phyloP scores from a whole-genome alignment of 2,113 vertebrate species.

The Erythrolamprus reginae region DNA sequence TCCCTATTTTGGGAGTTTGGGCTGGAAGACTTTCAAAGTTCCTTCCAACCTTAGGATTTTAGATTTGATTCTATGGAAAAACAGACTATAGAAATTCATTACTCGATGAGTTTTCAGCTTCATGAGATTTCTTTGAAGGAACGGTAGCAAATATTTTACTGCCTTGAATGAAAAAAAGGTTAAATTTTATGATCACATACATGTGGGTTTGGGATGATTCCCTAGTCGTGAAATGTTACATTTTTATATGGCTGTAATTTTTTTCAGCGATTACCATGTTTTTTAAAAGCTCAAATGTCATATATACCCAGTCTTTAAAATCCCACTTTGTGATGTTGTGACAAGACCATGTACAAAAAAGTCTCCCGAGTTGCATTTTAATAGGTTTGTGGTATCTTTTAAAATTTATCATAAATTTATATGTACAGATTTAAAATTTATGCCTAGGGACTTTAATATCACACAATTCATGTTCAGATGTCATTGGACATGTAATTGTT shows the following conservation, averaged over 20 bases:
- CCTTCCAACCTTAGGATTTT: neutral
- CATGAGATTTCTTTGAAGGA: slow-evolving; percentile 31
- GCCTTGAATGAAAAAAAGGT: slow-evolving; percentile 45
- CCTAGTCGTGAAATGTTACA: slow-evolving; percentile 38
- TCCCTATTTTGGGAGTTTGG: neutral
- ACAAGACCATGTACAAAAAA: slow-evolving; percentile 58
- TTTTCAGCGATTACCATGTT: slow-evolving; percentile 60
- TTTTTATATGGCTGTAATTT: slow-evolving; percentile 61
- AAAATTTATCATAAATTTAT: slow-evolving; percentile 73
- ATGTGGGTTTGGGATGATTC: slow-evolving; percentile 41
- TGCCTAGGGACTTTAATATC: slow-evolving; percentile 66
- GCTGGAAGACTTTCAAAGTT: neutral
- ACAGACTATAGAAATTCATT: neutral
- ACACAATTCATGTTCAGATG: slow-evolving; percentile 68
- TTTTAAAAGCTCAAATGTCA: slow-evolving; percentile 63
- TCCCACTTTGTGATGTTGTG: slow-evolving; percentile 60
- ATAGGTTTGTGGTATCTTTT: slow-evolving; percentile 60
- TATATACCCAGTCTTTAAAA: slow-evolving; percentile 54
- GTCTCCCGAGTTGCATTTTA: slow-evolving; percentile 62
- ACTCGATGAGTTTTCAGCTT: neutral
- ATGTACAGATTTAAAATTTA: slow-evolving; percentile 74
- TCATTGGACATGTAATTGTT: slow-evolving; percentile 74
- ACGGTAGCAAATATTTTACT: slow-evolving; percentile 41
- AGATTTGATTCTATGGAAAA: neutral
- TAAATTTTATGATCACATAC: slow-evolving; percentile 36